Base-by-base conservation (phyloP, 1,140 invertebrate species). In the Acromyrmex echinatior region DNA sequence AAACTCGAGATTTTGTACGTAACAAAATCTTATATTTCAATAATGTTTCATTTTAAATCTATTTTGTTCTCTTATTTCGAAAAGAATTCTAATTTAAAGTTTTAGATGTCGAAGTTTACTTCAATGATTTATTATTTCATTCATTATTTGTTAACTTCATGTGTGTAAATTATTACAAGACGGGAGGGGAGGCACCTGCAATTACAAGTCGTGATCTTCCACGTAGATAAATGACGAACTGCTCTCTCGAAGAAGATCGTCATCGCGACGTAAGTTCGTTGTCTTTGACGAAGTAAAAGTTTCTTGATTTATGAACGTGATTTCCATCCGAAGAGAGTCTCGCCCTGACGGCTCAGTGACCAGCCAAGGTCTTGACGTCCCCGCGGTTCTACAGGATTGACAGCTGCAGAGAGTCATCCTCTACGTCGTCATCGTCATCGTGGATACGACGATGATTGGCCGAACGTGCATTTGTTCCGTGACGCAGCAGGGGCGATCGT, bases 401-500 rank as follows among this genome's bases (percentile, higher is more conserved):
- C 92, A 93, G 91, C 91, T 92, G 92, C 80, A 88, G 87, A 92
- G 88, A 94, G 93, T 94, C 93, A 94, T 94, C 91, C 89, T 91
- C 86, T 51, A 81, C 88, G 84, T 89, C 92, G 90, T 93, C 92
- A 93, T 93, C 92, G 87, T 90, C 90, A 90, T 90, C 90, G 86
- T 84, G 84, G 88, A 70, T 68, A 71, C 86, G 60, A 93, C 87
- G 90, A 93, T 93, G 92, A 93, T 93, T 92, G 93, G 91, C 91
- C 89, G 92, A 89, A 92, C 90, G 93, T 80, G 91, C 94, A 93
- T 95, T 94, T 93, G 93, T 93, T 94, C 92, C 94, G 91, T 95
- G 95, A 95, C 95, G 93, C 93, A 95, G 95, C 95, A 94, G 89
- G 88, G 85, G 87, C 90, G 86, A 89, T 60, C 74, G 74, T 35